A percentile compares a stretch with the other conserved stretches of the same genome.
These are phyloP conservation scores for Oncopeltus fasciatus DNA, from an alignment of 1,140 invertebrate species.

Conservation along the genomic window DNA sequence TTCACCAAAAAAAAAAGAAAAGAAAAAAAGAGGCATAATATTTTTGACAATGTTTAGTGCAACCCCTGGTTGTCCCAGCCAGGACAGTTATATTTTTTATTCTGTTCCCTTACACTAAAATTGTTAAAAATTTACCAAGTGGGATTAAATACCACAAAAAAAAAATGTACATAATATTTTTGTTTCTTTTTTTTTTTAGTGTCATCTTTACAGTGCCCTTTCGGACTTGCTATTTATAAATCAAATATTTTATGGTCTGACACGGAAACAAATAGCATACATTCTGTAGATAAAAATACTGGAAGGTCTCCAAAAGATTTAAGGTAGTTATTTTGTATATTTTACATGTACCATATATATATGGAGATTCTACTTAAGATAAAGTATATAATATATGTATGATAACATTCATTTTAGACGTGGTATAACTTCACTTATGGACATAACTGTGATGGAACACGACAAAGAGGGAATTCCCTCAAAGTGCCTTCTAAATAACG, in stretches of 20 bases:
- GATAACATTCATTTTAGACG: not conserved
- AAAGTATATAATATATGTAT: not conserved
- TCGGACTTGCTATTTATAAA: slow-evolving; percentile 70
- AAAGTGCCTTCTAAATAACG: slow-evolving; percentile 64
- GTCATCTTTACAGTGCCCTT: slow-evolving; percentile 54
- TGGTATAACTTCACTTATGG: slow-evolving; percentile 55
- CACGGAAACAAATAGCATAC: slow-evolving; percentile 58
- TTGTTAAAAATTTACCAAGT: too few species aligned
- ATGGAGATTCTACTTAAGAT: not conserved
- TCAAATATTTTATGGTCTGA: slow-evolving; percentile 81
- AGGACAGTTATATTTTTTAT: too few species aligned
- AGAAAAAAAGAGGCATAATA: too few species aligned
- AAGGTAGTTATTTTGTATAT: slow-evolving; percentile 38
- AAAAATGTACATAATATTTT: not conserved
- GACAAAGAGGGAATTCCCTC: slow-evolving; percentile 38
- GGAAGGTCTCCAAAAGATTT: slow-evolving; percentile 41
- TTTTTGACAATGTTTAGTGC: too few species aligned
- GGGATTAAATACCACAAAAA: too few species aligned
- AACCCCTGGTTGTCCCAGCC: too few species aligned
- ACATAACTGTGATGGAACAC: slow-evolving; percentile 68
- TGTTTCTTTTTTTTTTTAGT: slow-evolving; percentile 12
- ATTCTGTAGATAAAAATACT: slow-evolving; percentile 54
- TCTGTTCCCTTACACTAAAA: too few species aligned
- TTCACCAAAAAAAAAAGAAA: too few species aligned
- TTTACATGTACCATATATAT: too few species aligned